Evolutionary conservation across 2,888 invertebrate genomes (phyloP).

Genomic region (Eilema depressum): DNA sequence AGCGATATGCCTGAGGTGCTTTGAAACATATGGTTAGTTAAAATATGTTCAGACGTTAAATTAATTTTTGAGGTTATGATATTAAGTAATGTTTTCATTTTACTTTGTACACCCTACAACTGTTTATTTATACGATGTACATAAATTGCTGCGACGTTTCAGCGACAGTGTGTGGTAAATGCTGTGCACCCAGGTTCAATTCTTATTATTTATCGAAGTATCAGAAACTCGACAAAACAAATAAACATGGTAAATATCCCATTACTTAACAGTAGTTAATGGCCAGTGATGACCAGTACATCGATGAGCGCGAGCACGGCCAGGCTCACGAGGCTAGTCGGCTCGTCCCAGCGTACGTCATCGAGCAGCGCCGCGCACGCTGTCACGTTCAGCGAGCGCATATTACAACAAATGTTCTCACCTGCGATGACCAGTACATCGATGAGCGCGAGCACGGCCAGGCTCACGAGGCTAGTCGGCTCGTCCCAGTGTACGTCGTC

Average conservation of each 20-base stretch:
- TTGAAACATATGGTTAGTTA: slow-evolving; percentile 7
- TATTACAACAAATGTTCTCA: no score
- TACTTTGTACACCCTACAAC: no score
- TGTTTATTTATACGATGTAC: neutral
- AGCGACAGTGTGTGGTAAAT: neutral
- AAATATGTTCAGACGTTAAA: slow-evolving; percentile 7
- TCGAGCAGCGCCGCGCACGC: slow-evolving; percentile 94
- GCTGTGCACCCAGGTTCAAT: neutral
- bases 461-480: slow-evolving; percentile 91
- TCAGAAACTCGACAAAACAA: no score
- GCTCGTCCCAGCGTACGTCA: slow-evolving; percentile 93
- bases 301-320: slow-evolving; percentile 94
- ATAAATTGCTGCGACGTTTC: neutral
- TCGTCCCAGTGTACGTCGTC: slow-evolving; percentile 94
- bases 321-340: slow-evolving; percentile 91
- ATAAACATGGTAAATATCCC: no score
- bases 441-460: slow-evolving; percentile 93
- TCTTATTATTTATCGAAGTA: no score
- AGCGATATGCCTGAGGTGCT: slow-evolving; percentile 8
- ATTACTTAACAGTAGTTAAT: no score
- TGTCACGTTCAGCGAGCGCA: slow-evolving; percentile 61
- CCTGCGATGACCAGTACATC: slow-evolving; percentile 89
- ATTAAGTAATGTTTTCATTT: slow-evolving; percentile 2
- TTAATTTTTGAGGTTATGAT: slow-evolving; percentile 9
- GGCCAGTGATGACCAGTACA: no score